Base-by-base conservation (phyloP, 1,140 invertebrate species). In the Dreissena rostriformis region DNA sequence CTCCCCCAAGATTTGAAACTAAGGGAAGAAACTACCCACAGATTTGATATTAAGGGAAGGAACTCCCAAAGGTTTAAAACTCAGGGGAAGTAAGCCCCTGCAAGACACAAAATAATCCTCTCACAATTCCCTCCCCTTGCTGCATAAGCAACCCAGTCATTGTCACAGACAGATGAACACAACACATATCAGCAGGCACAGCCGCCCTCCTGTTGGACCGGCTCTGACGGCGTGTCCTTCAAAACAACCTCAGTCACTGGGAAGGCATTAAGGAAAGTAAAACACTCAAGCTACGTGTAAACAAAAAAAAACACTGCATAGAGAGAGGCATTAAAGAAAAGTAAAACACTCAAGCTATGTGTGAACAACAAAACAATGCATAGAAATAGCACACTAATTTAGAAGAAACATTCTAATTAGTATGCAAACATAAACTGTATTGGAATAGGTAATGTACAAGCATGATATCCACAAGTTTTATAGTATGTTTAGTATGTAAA, bases 201-300 rank as follows among this genome's bases (percentile, higher is more conserved):
- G 93, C 97, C 96, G 92, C 97, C 96, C 94, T 98, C 97, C 90
- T 97, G 96, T 79, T 91, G 84, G 95, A 96, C 97, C 91, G 95
- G 96, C 95, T 99, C 98, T 90, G 96, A 97, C 87, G 97, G 97
- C 91, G 97, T 97, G 93, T 99, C 98, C 95, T 98, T 98, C 93
- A 99, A 96, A 93, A 98, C 97, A 94, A 99, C 97, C 96, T 99
- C 98, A 96, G 98, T 98, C 97, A 99, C 97, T 98, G 94, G 85
- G 65, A 94, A 94, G 84, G 90, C 90, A 95, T 95, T 95, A 96
- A 95, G 95, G 95, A 96, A 95, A 95, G 95, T 94, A 94, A 90
- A 90, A 94, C 88, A 87, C 75, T 84, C 28, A 88, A 86, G 51
- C 51, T 17, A 52, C 39, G 29, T 72, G 66, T 39, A 8, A 39